Conservation (phyloP, 2,113 vertebrate species). For the Pyxicephalus adspersus region DNA sequence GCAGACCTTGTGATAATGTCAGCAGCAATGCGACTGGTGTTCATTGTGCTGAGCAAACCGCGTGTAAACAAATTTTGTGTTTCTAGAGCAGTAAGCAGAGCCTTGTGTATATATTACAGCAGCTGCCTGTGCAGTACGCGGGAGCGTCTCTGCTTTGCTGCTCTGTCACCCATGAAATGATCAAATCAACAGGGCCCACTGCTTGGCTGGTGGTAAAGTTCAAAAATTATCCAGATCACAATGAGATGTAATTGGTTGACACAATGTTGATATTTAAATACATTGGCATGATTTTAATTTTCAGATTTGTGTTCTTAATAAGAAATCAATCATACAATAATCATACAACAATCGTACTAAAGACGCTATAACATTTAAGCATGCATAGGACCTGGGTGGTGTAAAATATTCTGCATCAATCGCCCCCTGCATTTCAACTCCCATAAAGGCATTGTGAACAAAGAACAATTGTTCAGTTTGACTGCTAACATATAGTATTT, state of each 20-base stretch:
- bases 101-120: slow-evolving; percentile 38
- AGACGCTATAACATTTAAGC: not conserved
- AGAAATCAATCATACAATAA: no score
- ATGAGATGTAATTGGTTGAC: not conserved
- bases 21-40: not conserved
- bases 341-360: not conserved
- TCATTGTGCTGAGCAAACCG: slow-evolving; percentile 42
- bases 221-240: slow-evolving; percentile 4
- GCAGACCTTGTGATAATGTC: slow-evolving; percentile 17
- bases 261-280: not conserved
- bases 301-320: no score
- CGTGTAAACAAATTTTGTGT: slow-evolving; percentile 14
- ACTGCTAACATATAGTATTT: not conserved
- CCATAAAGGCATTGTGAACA: not conserved
- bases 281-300: not conserved
- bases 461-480: not conserved
- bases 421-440: not conserved
- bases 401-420: not conserved
- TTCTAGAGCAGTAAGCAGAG: slow-evolving; percentile 33
- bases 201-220: slow-evolving; percentile 1
- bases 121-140: slow-evolving; percentile 26
- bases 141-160: slow-evolving; percentile 39
- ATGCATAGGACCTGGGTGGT: not conserved
- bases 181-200: slow-evolving; percentile 27
- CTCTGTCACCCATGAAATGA: slow-evolving; percentile 43